These are phyloP conservation scores for Patiria pectinifera DNA, from an alignment of 53 echinoderm and acorn worm species.

Conservation along the genomic window DNA sequence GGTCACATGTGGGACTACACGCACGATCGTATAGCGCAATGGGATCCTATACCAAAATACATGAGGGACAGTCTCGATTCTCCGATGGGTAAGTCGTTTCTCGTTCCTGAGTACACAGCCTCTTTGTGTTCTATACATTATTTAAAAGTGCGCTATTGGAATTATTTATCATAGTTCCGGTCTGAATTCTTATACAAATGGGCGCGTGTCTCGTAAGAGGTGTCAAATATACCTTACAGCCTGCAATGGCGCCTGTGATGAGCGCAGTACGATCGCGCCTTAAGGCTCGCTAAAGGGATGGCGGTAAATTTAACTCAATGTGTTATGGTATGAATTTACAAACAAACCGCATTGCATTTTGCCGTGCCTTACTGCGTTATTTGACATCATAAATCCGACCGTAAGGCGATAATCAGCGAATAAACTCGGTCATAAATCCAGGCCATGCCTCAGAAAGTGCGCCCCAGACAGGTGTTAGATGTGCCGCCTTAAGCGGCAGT, in stretches of 20 bases:
- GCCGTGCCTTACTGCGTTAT: not conserved
- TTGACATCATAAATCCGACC: slow-evolving; percentile 1
- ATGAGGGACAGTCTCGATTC: too few species aligned
- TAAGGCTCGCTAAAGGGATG: not conserved
- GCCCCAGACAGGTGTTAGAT: slow-evolving; percentile 25
- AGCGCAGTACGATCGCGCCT: not conserved
- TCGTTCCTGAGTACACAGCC: too few species aligned
- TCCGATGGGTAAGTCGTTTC: too few species aligned
- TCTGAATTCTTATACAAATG: too few species aligned
- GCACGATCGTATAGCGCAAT: too few species aligned
- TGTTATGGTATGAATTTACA: not conserved
- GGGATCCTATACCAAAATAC: too few species aligned
- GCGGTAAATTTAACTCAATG: not conserved
- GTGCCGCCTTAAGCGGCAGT: slow-evolving; percentile 12
- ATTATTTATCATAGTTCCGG: too few species aligned
- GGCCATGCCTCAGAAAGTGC: not conserved
- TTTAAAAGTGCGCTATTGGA: too few species aligned
- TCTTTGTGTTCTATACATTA: too few species aligned
- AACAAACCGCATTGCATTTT: not conserved
- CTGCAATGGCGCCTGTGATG: not conserved
- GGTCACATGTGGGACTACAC: too few species aligned
- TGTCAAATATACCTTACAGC: not conserved
- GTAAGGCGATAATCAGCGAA: not conserved
- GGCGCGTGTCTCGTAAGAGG: too few species aligned
- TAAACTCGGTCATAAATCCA: slow-evolving; percentile 9